Evolutionary conservation across 2,888 invertebrate species (phyloP).

Genomic region (Cantharis nigra): DNA sequence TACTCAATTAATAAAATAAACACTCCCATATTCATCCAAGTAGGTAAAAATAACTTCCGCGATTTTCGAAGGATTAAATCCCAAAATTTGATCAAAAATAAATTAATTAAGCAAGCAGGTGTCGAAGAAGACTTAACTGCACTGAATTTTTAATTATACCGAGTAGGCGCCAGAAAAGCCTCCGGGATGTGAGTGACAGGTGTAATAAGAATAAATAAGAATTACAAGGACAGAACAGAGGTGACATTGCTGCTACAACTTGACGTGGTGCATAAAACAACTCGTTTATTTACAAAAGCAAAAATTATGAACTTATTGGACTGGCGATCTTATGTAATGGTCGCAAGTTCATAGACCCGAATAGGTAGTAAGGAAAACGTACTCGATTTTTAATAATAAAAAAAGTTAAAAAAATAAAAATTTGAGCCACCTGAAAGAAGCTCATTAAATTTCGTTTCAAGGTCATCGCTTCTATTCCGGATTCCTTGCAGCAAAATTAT

Average conservation of each 20-base stretch:
- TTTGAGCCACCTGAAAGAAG: neutral
- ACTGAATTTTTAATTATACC: neutral
- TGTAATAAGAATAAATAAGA: constrained; percentile 30
- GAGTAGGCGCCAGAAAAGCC: constrained; percentile 25
- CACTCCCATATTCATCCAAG: neutral
- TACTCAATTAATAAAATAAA: neutral
- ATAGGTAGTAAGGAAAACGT: neutral
- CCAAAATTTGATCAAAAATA: neutral
- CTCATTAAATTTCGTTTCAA: neutral
- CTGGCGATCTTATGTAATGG: constrained; percentile 29
- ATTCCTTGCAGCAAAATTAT: constrained; percentile 10
- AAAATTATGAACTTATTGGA: constrained; percentile 30
- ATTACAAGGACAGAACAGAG: constrained; percentile 27
- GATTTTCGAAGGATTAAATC: neutral
- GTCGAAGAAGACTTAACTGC: neutral
- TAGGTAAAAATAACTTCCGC: neutral
- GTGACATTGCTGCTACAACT: constrained; percentile 23
- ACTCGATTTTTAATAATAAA: neutral
- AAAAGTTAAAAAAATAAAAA: too few species aligned
- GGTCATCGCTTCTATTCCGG: constrained; percentile 17
- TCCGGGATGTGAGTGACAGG: constrained; percentile 27
- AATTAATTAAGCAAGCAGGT: neutral
- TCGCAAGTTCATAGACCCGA: constrained; percentile 24
- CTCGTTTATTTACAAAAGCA: constrained; percentile 26
- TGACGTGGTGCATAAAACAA: constrained; percentile 23